These are phyloP conservation scores for Scaptomyza parva DNA, from an alignment of 2,888 invertebrate genomes.

Conservation along the genomic window DNA sequence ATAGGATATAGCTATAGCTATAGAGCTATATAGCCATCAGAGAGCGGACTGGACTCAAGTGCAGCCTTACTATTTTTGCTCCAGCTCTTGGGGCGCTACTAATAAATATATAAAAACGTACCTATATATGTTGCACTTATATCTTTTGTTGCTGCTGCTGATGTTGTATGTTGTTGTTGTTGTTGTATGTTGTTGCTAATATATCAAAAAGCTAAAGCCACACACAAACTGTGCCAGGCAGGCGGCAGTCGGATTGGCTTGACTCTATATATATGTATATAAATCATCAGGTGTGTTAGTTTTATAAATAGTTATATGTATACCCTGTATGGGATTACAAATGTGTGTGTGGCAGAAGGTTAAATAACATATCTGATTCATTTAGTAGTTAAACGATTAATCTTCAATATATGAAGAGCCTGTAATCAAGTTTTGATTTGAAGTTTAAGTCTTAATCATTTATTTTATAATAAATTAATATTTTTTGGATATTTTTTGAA, in stretches of 20 bases:
- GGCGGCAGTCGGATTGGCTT: slow-evolving; percentile 34
- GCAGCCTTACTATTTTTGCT: slow-evolving; percentile 10
- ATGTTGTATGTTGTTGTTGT: not conserved
- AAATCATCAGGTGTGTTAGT: slow-evolving; percentile 41
- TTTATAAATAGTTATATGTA: slow-evolving; percentile 6
- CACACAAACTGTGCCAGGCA: slow-evolving; percentile 42
- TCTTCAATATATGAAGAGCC: too few species aligned
- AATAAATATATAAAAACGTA: slow-evolving; percentile 49
- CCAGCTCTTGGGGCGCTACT: slow-evolving; percentile 38
- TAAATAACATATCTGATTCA: not conserved
- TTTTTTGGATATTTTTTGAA: too few species aligned
- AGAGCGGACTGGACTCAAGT: slow-evolving; percentile 22
- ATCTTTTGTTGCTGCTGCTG: slow-evolving; percentile 2
- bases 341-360: not conserved
- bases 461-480: too few species aligned
- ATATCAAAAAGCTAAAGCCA: slow-evolving; percentile 63
- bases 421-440: too few species aligned
- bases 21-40: not conserved
- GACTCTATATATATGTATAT: slow-evolving; percentile 59
- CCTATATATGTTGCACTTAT: not conserved
- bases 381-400: not conserved
- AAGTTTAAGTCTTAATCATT: too few species aligned
- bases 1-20: not conserved
- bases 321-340: not conserved
- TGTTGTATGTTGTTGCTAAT: slow-evolving; percentile 43